Evolutionary conservation across 2,113 vertebrate genomes (phyloP).

Genomic region (Plectropomus leopardus): DNA sequence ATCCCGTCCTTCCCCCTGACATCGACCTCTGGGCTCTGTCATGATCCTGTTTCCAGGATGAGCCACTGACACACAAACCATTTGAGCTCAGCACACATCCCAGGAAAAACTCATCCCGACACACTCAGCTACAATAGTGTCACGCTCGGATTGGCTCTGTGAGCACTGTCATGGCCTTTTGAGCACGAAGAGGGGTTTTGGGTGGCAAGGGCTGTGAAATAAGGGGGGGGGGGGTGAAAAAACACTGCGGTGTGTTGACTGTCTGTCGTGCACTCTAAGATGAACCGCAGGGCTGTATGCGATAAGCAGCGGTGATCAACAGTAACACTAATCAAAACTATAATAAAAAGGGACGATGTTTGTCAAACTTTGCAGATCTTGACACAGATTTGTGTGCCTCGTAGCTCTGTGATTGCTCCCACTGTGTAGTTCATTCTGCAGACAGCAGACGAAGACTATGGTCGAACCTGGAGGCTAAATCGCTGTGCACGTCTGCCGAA

Average conservation of each 20-base stretch:
- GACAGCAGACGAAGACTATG: constrained; percentile 19
- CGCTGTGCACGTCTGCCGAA: constrained; percentile 31
- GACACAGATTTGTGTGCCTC: constrained; percentile 13
- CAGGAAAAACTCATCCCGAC: constrained; percentile 66
- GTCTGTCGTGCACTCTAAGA: constrained; percentile 45
- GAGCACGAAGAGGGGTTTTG: constrained; percentile 76
- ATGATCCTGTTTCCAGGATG: constrained; percentile 69
- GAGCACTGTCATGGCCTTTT: constrained; percentile 76
- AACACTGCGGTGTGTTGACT: constrained; percentile 36
- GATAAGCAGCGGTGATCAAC: constrained; percentile 38
- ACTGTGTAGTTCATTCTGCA: constrained; percentile 25
- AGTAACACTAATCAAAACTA: constrained; percentile 52
- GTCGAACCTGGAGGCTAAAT: constrained; percentile 24
- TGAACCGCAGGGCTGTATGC: constrained; percentile 19
- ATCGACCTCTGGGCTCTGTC: constrained; percentile 30
- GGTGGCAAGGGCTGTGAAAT: constrained; percentile 69
- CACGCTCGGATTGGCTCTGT: constrained; percentile 75
- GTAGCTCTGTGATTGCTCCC: constrained; percentile 19
- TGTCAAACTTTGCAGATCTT: not conserved
- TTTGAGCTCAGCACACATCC: constrained; percentile 60
- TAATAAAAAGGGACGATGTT: constrained; percentile 43
- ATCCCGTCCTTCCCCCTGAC: constrained; percentile 32
- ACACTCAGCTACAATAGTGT: constrained; percentile 75
- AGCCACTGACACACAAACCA: constrained; percentile 54
- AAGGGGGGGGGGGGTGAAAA: constrained; percentile 1